Conservation (phyloP, 2,797 vertebrate species). For the Nannoperca australis region DNA sequence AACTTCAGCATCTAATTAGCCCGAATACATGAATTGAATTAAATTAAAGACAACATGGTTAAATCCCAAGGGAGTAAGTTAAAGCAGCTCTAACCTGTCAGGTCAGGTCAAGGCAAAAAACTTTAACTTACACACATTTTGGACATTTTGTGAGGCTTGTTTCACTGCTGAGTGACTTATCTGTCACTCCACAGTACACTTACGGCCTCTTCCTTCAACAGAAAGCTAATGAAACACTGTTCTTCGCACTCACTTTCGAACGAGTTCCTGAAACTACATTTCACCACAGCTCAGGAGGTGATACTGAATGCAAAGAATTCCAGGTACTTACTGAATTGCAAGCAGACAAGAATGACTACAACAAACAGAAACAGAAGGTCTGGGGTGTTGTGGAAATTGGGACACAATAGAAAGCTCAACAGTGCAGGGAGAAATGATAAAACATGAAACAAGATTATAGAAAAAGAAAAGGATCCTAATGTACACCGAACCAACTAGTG, state of each 20-base stretch:
- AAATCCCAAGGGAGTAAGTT: background rate
- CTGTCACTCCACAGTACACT: background rate
- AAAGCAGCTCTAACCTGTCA: constrained; percentile 1
- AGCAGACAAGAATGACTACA: background rate
- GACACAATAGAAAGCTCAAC: background rate
- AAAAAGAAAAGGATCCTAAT: background rate
- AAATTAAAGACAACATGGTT: background rate
- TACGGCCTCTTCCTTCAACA: background rate
- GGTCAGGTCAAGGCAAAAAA: background rate
- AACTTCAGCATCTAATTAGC: constrained; percentile 15
- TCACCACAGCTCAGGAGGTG: background rate
- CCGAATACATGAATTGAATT: background rate
- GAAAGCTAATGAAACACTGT: background rate
- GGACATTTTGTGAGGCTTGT: background rate
- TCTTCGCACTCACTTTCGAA: too few species aligned
- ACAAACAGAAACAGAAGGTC: background rate
- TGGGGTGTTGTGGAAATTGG: background rate
- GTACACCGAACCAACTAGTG: background rate
- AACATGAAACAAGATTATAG: background rate
- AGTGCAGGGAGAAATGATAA: background rate
- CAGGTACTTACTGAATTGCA: background rate
- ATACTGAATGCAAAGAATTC: background rate
- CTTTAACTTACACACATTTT: background rate
- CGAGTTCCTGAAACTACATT: constrained; percentile 5
- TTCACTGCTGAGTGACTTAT: background rate